Evolutionary conservation across 2,888 invertebrate genomes (phyloP).

Genomic region (Carabus problematicus): DNA sequence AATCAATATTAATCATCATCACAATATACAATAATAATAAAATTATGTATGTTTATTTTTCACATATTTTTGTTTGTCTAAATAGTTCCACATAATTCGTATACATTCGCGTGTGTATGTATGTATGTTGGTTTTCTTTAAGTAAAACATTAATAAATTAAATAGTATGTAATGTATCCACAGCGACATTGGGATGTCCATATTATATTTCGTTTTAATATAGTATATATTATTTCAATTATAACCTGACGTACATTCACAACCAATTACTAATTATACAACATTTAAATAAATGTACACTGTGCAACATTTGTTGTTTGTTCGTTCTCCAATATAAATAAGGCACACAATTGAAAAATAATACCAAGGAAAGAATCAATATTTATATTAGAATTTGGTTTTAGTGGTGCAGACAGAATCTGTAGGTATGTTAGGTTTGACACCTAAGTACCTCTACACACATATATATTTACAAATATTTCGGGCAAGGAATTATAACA

Average conservation of each 20-base stretch:
- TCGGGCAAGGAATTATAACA: too few relatives aligned
- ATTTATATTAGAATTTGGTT: too few relatives aligned
- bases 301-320: conserved; percentile 16
- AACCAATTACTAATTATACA: conserved; percentile 36
- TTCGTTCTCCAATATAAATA: conserved; percentile 35
- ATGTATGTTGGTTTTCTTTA: conserved; percentile 2
- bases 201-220: conserved; percentile 18
- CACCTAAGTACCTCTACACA: too few relatives aligned
- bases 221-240: conserved; percentile 23
- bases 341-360: conserved; percentile 40
- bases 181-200: conserved; percentile 42
- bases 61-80: conserved; percentile 15
- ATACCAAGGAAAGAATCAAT: too few relatives aligned
- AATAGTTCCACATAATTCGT: too few relatives aligned
- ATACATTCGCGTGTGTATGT: conserved; percentile 28
- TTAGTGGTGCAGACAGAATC: too few relatives aligned
- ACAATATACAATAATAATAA: conserved; percentile 2
- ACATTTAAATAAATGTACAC: conserved; percentile 41
- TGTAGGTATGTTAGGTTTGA: too few relatives aligned
- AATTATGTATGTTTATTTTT: conserved; percentile 7
- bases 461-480: too few relatives aligned
- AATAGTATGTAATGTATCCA: conserved; percentile 30
- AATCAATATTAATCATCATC: conserved; percentile 12
- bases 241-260: conserved; percentile 42
- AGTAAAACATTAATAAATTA: conserved; percentile 34